These are phyloP conservation scores for Macrocentrus cingulum DNA, from an alignment of 1,140 invertebrate species.

Conservation along the genomic window DNA sequence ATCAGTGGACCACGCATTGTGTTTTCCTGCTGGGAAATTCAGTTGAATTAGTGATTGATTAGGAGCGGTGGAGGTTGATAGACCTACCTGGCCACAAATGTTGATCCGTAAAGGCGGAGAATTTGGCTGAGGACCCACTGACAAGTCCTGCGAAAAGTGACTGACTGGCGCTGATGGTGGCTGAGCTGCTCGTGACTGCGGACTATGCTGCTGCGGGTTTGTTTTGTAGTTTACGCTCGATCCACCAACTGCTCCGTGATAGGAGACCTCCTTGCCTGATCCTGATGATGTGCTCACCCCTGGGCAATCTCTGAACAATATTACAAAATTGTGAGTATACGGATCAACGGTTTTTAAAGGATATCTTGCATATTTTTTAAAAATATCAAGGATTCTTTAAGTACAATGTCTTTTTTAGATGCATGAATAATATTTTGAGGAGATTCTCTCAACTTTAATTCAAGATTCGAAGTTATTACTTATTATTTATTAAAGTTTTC, in stretches of 20 bases:
- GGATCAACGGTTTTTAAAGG: too few species aligned
- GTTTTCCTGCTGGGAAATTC: slow-evolving; percentile 40
- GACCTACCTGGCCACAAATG: slow-evolving; percentile 55
- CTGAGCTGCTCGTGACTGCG: slow-evolving; percentile 39
- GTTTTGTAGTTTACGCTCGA: slow-evolving; percentile 50
- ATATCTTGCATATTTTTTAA: too few species aligned
- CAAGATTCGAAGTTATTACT: too few species aligned
- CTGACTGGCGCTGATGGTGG: slow-evolving; percentile 30
- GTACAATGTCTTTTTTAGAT: too few species aligned
- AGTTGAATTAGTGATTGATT: too few species aligned
- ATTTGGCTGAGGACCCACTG: slow-evolving; percentile 44
- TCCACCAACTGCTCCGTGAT: slow-evolving; percentile 50
- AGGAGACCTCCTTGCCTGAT: slow-evolving; percentile 50
- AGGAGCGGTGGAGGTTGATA: too few species aligned
- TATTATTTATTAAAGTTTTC: too few species aligned
- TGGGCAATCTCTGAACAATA: slow-evolving; percentile 46
- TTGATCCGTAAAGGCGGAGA: slow-evolving; percentile 58
- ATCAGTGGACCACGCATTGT: slow-evolving; percentile 52
- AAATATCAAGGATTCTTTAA: too few species aligned
- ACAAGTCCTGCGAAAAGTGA: slow-evolving; percentile 48
- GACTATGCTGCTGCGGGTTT: slow-evolving; percentile 45
- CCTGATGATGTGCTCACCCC: slow-evolving; percentile 52
- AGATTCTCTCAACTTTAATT: too few species aligned
- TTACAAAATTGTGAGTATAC: too few species aligned
- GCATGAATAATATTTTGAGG: too few species aligned